These are phyloP conservation scores for Sebastes minor DNA, from an alignment of 2,797 vertebrate genomes.

Conservation along the genomic window DNA sequence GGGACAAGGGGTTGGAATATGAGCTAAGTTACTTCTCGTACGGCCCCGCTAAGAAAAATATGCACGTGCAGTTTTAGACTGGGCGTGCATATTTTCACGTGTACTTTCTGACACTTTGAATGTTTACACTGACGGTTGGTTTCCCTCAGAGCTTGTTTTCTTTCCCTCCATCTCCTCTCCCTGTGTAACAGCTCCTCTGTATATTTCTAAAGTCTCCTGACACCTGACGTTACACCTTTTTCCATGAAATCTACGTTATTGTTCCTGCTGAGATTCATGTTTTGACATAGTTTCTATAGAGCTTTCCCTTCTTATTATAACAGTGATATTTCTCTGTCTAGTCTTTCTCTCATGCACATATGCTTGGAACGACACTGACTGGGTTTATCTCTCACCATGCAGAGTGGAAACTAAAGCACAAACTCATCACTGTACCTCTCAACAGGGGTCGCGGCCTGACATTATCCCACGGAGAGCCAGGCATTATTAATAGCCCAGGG, in stretches of 20 bases:
- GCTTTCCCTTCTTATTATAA: slow-evolving; percentile 23
- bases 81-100: slow-evolving; percentile 51
- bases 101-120: slow-evolving; percentile 41
- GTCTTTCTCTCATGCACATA: slow-evolving; percentile 7
- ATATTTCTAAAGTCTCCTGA: slow-evolving; percentile 16
- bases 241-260: slow-evolving; percentile 35
- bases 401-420: slow-evolving; percentile 58
- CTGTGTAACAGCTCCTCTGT: slow-evolving; percentile 8
- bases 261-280: slow-evolving; percentile 22
- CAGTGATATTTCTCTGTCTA: neutral
- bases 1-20: slow-evolving; percentile 49
- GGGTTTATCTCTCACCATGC: slow-evolving; percentile 1
- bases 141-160: slow-evolving; percentile 57
- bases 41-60: slow-evolving; percentile 62
- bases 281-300: slow-evolving; percentile 9
- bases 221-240: slow-evolving; percentile 34
- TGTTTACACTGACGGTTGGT: slow-evolving; percentile 63
- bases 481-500: slow-evolving; percentile 72
- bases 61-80: slow-evolving; percentile 41
- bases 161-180: slow-evolving; percentile 30
- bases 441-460: slow-evolving; percentile 54
- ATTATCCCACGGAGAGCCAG: slow-evolving; percentile 65
- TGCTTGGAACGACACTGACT: neutral
- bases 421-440: slow-evolving; percentile 36
- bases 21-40: slow-evolving; percentile 45